These are phyloP conservation scores for Mycteria americana DNA, from an alignment of 2,797 vertebrate genomes.

Conservation along the genomic window DNA sequence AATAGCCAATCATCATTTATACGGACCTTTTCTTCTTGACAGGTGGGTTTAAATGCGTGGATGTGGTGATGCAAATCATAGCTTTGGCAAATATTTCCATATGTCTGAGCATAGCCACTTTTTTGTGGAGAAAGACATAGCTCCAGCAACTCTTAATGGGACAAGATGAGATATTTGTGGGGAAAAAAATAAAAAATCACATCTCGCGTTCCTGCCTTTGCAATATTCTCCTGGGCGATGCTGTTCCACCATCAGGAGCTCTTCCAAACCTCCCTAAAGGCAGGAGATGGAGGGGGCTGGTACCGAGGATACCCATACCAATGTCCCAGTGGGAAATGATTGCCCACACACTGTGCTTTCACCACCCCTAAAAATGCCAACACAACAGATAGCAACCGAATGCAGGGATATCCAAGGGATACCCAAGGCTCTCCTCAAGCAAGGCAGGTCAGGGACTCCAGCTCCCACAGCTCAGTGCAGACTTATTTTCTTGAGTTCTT, in stretches of 20 bases:
- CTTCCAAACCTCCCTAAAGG: neutral
- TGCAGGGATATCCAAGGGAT: neutral
- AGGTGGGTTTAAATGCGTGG: neutral
- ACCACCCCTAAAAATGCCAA: neutral
- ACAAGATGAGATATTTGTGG: neutral
- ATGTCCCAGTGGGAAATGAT: neutral
- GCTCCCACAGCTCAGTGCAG: neutral
- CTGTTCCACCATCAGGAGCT: neutral
- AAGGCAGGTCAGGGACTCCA: neutral
- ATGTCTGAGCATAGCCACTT: neutral
- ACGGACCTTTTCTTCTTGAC: neutral
- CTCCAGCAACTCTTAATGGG: neutral
- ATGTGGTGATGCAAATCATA: neutral
- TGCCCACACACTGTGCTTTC: neutral
- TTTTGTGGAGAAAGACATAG: neutral
- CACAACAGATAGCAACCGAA: too few species aligned
- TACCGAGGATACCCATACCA: neutral
- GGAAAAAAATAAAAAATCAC: too few species aligned
- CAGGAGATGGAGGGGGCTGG: neutral
- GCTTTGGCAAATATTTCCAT: neutral
- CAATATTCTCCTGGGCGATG: neutral
- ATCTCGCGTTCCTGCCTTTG: neutral
- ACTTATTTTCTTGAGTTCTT: neutral
- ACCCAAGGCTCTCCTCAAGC: neutral
- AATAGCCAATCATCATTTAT: neutral